Evolutionary conservation across 1,140 invertebrate species (phyloP).

Genomic region (Druon quercuslanigerum): DNA sequence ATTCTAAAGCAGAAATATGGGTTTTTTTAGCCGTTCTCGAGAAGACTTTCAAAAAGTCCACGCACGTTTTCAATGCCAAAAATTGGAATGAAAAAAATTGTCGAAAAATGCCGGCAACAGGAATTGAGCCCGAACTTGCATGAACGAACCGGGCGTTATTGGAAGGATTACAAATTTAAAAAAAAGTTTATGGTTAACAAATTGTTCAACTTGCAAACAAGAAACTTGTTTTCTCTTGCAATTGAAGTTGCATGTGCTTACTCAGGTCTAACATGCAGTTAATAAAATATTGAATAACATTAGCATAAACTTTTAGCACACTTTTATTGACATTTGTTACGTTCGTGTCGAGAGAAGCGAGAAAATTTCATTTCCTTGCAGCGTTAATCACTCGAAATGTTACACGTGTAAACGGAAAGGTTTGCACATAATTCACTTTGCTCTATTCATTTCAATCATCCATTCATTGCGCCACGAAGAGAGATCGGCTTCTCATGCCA

Average conservation of each 20-base stretch:
- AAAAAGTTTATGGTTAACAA: too few relatives aligned
- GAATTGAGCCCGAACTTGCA: too few relatives aligned
- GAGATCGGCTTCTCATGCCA: too few relatives aligned
- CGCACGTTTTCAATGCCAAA: too few relatives aligned
- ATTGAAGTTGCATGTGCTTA: background rate
- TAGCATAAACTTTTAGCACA: constrained; percentile 18
- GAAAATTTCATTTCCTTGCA: constrained; percentile 13
- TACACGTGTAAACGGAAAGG: constrained; percentile 4
- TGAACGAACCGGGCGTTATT: too few relatives aligned
- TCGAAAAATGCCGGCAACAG: too few relatives aligned
- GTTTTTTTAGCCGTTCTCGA: too few relatives aligned
- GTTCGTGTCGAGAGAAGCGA: background rate
- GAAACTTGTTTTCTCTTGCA: background rate
- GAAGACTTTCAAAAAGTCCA: too few relatives aligned
- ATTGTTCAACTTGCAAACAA: background rate
- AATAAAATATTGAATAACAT: background rate
- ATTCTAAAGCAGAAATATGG: too few relatives aligned
- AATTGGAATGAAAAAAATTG: too few relatives aligned
- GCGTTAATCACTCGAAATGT: background rate
- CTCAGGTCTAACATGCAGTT: background rate
- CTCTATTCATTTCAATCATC: background rate
- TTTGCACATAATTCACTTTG: constrained; percentile 8
- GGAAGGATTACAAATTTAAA: too few relatives aligned
- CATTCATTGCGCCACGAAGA: background rate
- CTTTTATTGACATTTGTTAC: constrained; percentile 8